Conservation (phyloP, 2,888 invertebrate genomes). For the Volucella inanis region DNA sequence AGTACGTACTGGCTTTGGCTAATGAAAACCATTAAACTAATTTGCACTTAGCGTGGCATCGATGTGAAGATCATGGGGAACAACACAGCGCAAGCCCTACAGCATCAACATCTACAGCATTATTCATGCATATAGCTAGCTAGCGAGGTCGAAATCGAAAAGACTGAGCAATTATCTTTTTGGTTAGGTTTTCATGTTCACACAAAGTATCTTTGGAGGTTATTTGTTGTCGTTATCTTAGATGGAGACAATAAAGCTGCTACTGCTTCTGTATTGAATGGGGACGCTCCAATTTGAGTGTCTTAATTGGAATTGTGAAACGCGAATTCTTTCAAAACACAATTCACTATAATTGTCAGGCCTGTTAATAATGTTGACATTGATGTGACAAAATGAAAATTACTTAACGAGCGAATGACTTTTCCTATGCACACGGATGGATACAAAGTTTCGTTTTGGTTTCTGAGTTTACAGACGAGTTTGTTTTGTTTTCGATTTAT, state of each 20-base stretch:
- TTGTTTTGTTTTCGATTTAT: slow-evolving; percentile 4
- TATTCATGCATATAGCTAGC: slow-evolving; percentile 28
- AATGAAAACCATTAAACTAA: slow-evolving; percentile 67
- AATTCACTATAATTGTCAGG: slow-evolving; percentile 32
- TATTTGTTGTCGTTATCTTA: slow-evolving; percentile 35
- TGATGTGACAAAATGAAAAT: slow-evolving; percentile 44
- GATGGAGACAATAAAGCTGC: slow-evolving; percentile 19
- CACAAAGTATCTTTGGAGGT: slow-evolving; percentile 37
- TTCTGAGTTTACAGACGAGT: slow-evolving; percentile 17
- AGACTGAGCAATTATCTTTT: slow-evolving; percentile 1
- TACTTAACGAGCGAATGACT: slow-evolving; percentile 12
- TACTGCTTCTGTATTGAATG: slow-evolving; percentile 19
- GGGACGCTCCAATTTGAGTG: slow-evolving; percentile 47
- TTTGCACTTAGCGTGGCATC: slow-evolving; percentile 58
- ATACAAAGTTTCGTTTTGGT: slow-evolving; percentile 21
- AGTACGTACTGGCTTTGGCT: slow-evolving; percentile 21
- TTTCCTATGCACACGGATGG: neutral
- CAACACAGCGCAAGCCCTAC: slow-evolving; percentile 32
- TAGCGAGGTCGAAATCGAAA: slow-evolving; percentile 42
- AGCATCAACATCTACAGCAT: slow-evolving; percentile 26
- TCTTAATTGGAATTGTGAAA: slow-evolving; percentile 61
- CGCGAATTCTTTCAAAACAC: slow-evolving; percentile 54
- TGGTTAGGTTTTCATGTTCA: slow-evolving; percentile 19
- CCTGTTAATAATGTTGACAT: slow-evolving; percentile 42
- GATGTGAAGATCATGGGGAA: slow-evolving; percentile 31